Percentiles rank a stretch among this genome's conserved stretches.
These are phyloP conservation scores for Trichonephila clavata DNA, from an alignment of 1,140 invertebrate genomes.

Conservation along the genomic window DNA sequence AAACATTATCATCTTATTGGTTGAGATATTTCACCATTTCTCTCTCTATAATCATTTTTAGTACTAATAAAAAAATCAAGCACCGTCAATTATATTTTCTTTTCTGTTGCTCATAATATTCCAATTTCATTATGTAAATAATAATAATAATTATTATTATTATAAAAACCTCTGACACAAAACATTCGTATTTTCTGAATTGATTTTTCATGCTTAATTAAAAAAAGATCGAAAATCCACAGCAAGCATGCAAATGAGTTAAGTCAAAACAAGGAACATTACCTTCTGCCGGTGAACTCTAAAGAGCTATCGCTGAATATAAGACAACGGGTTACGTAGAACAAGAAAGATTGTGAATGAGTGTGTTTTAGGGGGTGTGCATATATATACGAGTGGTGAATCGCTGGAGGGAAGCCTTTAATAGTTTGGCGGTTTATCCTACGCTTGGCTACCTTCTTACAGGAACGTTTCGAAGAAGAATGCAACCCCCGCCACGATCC, in stretches of 20 bases:
- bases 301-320: neutral
- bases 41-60: too few relatives aligned
- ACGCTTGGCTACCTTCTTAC: neutral
- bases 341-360: conserved; percentile 54
- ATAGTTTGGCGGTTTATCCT: conserved; percentile 52
- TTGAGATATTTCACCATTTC: too few relatives aligned
- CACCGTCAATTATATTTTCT: too few relatives aligned
- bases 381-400: conserved; percentile 44
- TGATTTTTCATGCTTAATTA: too few relatives aligned
- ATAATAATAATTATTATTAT: too few relatives aligned
- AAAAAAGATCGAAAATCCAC: too few relatives aligned
- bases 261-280: neutral
- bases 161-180: too few relatives aligned
- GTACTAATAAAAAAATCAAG: too few relatives aligned
- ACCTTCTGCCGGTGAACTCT: neutral
- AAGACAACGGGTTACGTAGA: conserved; percentile 16
- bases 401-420: neutral
- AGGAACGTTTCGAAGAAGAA: neutral
- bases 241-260: neutral
- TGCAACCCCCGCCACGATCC: neutral
- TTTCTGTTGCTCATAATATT: too few relatives aligned
- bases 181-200: too few relatives aligned
- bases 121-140: too few relatives aligned
- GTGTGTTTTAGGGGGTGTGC: neutral
- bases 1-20: too few relatives aligned